Evolutionary conservation across 2,888 invertebrate genomes (phyloP).

Genomic region (Tetramorium bicarinatum): DNA sequence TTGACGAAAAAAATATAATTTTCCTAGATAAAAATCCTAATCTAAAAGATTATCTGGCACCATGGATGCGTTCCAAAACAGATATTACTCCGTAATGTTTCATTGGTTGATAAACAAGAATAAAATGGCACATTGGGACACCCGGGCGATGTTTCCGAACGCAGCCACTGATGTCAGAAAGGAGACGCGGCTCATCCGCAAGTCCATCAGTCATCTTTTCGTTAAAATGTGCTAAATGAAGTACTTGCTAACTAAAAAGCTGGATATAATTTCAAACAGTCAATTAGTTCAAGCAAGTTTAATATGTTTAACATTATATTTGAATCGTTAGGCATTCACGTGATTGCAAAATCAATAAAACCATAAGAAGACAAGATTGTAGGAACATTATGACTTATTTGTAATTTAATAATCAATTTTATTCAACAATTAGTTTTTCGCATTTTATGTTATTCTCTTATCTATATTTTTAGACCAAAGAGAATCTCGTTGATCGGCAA

Average conservation of each 20-base stretch:
- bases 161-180: no score
- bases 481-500: conserved; percentile 94
- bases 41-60: background rate
- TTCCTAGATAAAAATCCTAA: background rate
- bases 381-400: conserved; percentile 43
- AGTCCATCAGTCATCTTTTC: no score
- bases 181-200: no score
- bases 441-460: background rate
- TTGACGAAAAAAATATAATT: background rate
- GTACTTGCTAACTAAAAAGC: no score
- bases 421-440: background rate
- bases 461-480: conserved; percentile 91
- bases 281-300: no score
- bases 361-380: conserved; percentile 98
- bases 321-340: conserved; percentile 95
- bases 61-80: background rate
- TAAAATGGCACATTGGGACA: no score
- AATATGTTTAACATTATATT: conserved; percentile 90
- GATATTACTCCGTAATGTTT: no score
- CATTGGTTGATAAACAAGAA: no score
- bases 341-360: conserved; percentile 99
- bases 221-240: no score
- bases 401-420: background rate
- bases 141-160: no score
- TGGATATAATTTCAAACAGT: no score